Evolutionary conservation across 2,113 vertebrate genomes (phyloP), one percentile per base, ranked within the genome.

Genomic region (Platichthys stellatus): DNA sequence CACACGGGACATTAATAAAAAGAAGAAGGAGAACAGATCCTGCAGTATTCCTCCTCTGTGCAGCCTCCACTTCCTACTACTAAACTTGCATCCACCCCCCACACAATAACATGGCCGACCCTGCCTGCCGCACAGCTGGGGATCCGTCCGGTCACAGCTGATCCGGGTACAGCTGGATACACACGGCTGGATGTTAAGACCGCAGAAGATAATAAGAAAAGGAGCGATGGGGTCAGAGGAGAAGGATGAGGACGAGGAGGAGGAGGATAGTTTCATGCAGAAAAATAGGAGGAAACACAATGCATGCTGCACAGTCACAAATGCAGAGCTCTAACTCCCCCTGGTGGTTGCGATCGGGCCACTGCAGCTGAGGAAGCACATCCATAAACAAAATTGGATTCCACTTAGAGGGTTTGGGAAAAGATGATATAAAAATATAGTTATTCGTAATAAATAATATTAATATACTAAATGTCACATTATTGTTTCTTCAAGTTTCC

Each of bases 291-390:
- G 57, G 45, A 61, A 53, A 67, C 59, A 9, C 4, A n/a, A 9
- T 40, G 69, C 13, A 28, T n/a, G 10, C 60, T 38, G 28, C 38
- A 24, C 13, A 2, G 21, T 3, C 40, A 3, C 5, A 26, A 47
- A 53, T 2, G 1, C 23, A 8, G 61, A 49, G 23, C 71, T 81
- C 3, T 70, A 1, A 0, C 73, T 2, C 82, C 84, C 38, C 18
- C 85, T 90, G 63, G 24, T 71, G 90, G 82, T 10, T 38, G 8
- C 9, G 2, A 38, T 10, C 35, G 35, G 1, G 9, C 35, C 10
- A 8, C 35, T 38, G 35, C 35, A 38, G 35, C 35, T 38, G 35
- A 10, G 35, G 47, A 13, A 1, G 26, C 63, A 72, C 69, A 76
- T 82, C 31, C 28, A 5, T 28, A 28, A 28, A 28, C 4, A 28